Conservation (phyloP, 2,797 vertebrate species). For the Sebastes nivosus region DNA sequence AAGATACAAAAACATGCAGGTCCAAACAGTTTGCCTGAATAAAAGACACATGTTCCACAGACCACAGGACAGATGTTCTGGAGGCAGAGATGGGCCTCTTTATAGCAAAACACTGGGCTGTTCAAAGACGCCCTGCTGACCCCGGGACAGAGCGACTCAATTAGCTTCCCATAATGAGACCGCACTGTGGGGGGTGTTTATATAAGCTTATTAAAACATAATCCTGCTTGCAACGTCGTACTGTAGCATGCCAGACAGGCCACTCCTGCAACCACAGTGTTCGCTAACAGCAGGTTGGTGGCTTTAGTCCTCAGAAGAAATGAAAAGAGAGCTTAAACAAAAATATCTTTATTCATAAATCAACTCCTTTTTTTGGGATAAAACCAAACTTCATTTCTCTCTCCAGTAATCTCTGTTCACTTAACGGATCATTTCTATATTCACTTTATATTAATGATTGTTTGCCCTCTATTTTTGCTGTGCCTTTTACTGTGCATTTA, state of each 20-base stretch:
- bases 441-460: neutral
- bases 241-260: conserved; percentile 60
- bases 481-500: neutral
- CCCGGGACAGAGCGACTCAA: conserved; percentile 68
- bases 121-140: conserved; percentile 69
- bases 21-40: conserved; percentile 41
- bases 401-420: neutral
- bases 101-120: conserved; percentile 54
- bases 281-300: conserved; percentile 27
- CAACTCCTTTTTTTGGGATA: neutral
- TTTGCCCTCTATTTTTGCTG: neutral
- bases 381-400: neutral
- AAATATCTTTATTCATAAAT: neutral
- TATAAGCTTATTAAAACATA: conserved; percentile 82
- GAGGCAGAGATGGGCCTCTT: conserved; percentile 63
- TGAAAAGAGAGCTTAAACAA: neutral
- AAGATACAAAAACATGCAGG: conserved; percentile 17
- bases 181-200: conserved; percentile 69
- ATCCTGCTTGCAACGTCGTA: conserved; percentile 61
- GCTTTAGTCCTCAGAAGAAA: neutral
- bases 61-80: conserved; percentile 71
- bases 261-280: conserved; percentile 25
- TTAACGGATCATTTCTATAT: neutral
- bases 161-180: conserved; percentile 75
- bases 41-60: conserved; percentile 64